phyloP scores from a whole-genome alignment of 1,140 invertebrate species.

The Drosophila santomea region DNA sequence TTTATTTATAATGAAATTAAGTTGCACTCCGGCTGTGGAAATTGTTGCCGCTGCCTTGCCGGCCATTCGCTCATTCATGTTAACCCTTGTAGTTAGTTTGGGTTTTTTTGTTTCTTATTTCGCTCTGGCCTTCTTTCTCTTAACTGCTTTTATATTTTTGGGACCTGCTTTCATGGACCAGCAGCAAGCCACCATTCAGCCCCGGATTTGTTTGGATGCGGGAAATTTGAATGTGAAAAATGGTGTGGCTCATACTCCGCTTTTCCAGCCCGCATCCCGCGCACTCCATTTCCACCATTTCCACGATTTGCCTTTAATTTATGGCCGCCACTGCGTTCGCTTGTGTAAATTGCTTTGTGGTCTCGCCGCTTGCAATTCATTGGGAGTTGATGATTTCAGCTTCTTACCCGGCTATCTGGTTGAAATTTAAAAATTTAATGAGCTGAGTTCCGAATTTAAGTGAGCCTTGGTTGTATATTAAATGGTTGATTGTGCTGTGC shows the following conservation, averaged over 20 bases:
- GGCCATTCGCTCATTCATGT: constrained; percentile 47
- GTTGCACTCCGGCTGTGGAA: constrained; percentile 73
- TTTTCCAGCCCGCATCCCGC: not conserved
- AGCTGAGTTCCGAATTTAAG: constrained; percentile 10
- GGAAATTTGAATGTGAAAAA: constrained; percentile 57
- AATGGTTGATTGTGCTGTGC: not conserved
- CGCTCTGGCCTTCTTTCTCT: constrained; percentile 23
- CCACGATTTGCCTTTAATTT: constrained; percentile 61
- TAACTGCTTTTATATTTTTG: constrained; percentile 50
- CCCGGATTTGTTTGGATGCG: constrained; percentile 53
- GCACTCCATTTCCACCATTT: constrained; percentile 6
- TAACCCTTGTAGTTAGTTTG: constrained; percentile 69
- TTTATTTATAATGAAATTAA: constrained; percentile 83
- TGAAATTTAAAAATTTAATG: constrained; percentile 58
- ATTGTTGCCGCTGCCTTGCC: constrained; percentile 70
- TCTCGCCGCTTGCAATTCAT: constrained; percentile 51
- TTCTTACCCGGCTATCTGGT: constrained; percentile 35
- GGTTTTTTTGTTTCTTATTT: constrained; percentile 13
- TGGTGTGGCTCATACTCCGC: not conserved
- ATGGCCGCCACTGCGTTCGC: constrained; percentile 62
- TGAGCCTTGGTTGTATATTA: not conserved
- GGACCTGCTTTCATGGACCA: constrained; percentile 46
- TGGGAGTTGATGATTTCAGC: constrained; percentile 57
- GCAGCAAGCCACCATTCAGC: constrained; percentile 37
- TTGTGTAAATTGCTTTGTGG: constrained; percentile 74